A percentile compares a stretch with the other conserved stretches of the same genome.
Conservation (phyloP, 2,113 vertebrate genomes). For the Cettia cetti region DNA sequence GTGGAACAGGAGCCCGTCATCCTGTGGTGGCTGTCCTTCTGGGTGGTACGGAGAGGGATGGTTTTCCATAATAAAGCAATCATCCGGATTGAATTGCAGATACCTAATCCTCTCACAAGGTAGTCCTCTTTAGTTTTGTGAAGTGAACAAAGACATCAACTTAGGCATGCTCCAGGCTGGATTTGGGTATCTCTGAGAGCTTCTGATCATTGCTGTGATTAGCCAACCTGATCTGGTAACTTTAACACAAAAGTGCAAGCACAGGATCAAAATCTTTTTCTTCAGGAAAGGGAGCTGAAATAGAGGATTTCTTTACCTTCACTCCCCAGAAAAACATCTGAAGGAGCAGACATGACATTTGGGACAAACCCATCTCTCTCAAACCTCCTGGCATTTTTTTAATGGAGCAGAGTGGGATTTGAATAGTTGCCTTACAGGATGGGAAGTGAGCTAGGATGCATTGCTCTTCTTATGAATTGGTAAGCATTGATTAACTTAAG, state of each 20-base stretch:
- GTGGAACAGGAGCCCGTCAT: background rate
- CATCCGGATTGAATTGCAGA: constrained; percentile 65
- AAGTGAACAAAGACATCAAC: constrained; percentile 54
- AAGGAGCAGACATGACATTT: background rate
- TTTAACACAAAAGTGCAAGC: constrained; percentile 22
- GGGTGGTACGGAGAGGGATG: constrained; percentile 28
- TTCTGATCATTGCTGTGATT: constrained; percentile 36
- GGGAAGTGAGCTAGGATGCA: background rate
- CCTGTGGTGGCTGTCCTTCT: background rate
- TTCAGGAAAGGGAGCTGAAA: background rate
- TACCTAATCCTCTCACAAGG: constrained; percentile 59
- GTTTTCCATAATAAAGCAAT: constrained; percentile 63
- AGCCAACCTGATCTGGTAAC: constrained; percentile 6
- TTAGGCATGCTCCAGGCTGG: background rate
- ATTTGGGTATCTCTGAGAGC: constrained; percentile 16
- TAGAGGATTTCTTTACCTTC: background rate
- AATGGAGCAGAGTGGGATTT: background rate
- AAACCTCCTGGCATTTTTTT: background rate
- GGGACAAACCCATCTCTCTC: background rate
- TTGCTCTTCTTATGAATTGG: background rate
- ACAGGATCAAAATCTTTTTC: background rate
- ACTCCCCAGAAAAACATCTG: background rate
- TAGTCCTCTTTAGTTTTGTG: constrained; percentile 57
- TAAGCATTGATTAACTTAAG: background rate
- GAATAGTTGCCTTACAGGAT: background rate